Conservation (phyloP, 2,113 vertebrate genomes). For the Microcebus jonahi region DNA sequence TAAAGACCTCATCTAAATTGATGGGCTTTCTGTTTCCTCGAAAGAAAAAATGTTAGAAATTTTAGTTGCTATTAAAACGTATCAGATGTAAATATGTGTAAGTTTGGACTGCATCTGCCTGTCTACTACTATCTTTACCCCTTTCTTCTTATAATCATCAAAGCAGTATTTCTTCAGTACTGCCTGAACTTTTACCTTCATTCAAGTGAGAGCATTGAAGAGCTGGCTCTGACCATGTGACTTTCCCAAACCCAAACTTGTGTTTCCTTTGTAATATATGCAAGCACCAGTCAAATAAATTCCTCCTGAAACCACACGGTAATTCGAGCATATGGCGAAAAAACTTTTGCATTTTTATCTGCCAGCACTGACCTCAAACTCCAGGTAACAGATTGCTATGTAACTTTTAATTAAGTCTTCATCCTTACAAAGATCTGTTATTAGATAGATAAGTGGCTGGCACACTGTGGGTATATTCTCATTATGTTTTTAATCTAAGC, state of each 20-base stretch:
- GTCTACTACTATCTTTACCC: accelerated
- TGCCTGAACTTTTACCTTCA: neutral
- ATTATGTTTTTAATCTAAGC: slow-evolving; percentile 7
- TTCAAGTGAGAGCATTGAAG: neutral
- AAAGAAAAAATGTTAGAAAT: neutral
- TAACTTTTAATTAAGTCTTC: slow-evolving; percentile 58
- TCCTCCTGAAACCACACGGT: neutral
- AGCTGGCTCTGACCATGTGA: neutral
- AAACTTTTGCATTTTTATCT: slow-evolving; percentile 24
- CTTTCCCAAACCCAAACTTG: neutral
- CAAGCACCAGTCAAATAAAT: neutral
- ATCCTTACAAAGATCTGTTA: slow-evolving; percentile 1
- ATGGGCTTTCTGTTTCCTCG: neutral
- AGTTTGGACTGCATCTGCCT: neutral
- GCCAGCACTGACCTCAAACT: slow-evolving; percentile 42
- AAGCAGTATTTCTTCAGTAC: neutral
- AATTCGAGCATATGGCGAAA: neutral
- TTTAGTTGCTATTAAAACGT: neutral
- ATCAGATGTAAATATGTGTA: neutral
- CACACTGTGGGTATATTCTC: neutral
- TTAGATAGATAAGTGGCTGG: neutral
- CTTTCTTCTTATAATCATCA: neutral
- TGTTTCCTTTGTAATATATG: slow-evolving; percentile 13
- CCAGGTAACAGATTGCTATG: slow-evolving; percentile 30
- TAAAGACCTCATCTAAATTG: neutral